Conservation (phyloP, 2,113 vertebrate genomes). For the Manacus vitellinus region DNA sequence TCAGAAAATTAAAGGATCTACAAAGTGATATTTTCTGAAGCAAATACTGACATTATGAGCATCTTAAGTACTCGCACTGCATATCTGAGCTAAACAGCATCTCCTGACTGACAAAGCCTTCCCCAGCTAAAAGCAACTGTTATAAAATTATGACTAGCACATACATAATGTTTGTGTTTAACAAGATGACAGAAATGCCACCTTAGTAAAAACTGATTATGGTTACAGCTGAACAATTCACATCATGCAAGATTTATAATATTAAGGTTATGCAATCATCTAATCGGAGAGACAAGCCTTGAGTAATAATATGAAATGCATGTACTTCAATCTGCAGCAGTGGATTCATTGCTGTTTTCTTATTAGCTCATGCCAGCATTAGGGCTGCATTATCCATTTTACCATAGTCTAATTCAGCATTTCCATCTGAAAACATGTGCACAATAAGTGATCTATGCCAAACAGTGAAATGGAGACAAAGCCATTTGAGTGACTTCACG, state of each 20-base stretch:
- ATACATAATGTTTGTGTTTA: slow-evolving; percentile 80
- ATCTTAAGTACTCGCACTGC: slow-evolving; percentile 58
- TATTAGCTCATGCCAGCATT: slow-evolving; percentile 75
- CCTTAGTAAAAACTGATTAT: slow-evolving; percentile 83
- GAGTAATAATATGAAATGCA: slow-evolving; percentile 78
- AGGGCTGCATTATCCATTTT: slow-evolving; percentile 73
- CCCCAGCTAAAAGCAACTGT: slow-evolving; percentile 72
- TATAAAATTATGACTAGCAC: slow-evolving; percentile 74
- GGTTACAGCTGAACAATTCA: slow-evolving; percentile 79
- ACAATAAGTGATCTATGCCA: slow-evolving; percentile 76
- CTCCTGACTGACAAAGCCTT: slow-evolving; percentile 71
- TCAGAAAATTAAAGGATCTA: slow-evolving; percentile 37
- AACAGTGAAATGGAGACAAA: slow-evolving; percentile 65
- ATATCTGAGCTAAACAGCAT: slow-evolving; percentile 48
- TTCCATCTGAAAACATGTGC: slow-evolving; percentile 76
- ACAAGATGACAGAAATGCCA: slow-evolving; percentile 81
- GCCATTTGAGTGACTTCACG: slow-evolving; percentile 60
- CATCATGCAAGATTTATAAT: slow-evolving; percentile 80
- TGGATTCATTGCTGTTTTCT: slow-evolving; percentile 73
- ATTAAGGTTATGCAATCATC: slow-evolving; percentile 84
- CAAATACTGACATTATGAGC: slow-evolving; percentile 52
- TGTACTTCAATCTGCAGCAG: slow-evolving; percentile 69
- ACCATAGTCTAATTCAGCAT: slow-evolving; percentile 75
- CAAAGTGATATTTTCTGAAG: slow-evolving; percentile 63
- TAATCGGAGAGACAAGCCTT: slow-evolving; percentile 78